phyloP scores from a whole-genome alignment of 2,888 invertebrate species.

The Anthoptus insignis region DNA sequence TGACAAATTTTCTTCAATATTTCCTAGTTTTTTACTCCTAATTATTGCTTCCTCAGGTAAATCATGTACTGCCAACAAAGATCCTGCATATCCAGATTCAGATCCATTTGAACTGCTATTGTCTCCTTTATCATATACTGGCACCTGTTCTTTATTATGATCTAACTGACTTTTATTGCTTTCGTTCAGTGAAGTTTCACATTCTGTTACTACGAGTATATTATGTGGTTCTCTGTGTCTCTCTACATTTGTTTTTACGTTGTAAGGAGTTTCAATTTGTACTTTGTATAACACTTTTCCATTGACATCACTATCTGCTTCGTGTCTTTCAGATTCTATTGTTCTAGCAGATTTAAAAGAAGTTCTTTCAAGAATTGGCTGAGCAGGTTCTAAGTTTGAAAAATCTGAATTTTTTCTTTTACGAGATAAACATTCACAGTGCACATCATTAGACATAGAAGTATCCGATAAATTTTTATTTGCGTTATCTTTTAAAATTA shows the following conservation, averaged over 20 bases:
- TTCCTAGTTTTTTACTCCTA: slow-evolving; percentile 39
- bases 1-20: slow-evolving; percentile 39
- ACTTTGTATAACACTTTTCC: slow-evolving; percentile 56
- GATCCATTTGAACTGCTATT: slow-evolving; percentile 63
- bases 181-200: slow-evolving; percentile 47
- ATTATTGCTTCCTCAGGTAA: slow-evolving; percentile 53
- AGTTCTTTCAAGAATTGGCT: too few relatives aligned
- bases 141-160: slow-evolving; percentile 50
- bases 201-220: slow-evolving; percentile 44
- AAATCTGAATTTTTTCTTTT: neutral
- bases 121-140: slow-evolving; percentile 56
- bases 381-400: too few relatives aligned
- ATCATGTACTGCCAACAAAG: slow-evolving; percentile 58
- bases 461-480: neutral
- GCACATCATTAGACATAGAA: too few relatives aligned
- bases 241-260: slow-evolving; percentile 44
- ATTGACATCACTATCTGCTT: slow-evolving; percentile 12
- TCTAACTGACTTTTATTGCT: slow-evolving; percentile 54
- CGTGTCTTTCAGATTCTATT: neutral
- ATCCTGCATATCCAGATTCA: slow-evolving; percentile 68
- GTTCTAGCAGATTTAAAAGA: too few relatives aligned
- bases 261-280: slow-evolving; percentile 60
- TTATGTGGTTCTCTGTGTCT: slow-evolving; percentile 34
- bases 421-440: too few relatives aligned
- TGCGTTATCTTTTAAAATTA: neutral